Evolutionary conservation across 2,888 invertebrate species (phyloP).

Genomic region (Exocentrus adspersus): DNA sequence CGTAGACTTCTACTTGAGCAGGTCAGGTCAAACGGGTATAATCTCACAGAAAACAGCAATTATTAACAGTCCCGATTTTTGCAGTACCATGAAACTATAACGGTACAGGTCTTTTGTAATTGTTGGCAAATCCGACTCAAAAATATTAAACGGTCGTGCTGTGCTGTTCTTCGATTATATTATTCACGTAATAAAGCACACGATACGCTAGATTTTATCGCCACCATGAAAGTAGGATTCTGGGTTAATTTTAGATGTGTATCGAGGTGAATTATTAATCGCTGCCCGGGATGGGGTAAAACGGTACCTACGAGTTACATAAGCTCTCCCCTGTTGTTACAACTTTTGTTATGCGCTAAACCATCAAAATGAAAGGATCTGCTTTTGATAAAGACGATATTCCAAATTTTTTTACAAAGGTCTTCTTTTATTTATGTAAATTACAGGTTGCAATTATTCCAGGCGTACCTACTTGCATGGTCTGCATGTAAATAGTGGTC

Average conservation of each 20-base stretch:
- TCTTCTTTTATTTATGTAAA: too few relatives aligned
- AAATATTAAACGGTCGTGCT: constrained; percentile 14
- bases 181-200: constrained; percentile 4
- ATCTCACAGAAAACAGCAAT: constrained; percentile 8
- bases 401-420: too few relatives aligned
- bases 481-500: too few relatives aligned
- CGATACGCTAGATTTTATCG: constrained; percentile 9
- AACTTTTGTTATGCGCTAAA: not conserved
- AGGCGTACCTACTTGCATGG: too few relatives aligned
- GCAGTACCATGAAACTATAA: constrained; percentile 3
- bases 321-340: not conserved
- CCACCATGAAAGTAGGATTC: constrained; percentile 11
- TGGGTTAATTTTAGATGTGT: constrained; percentile 17
- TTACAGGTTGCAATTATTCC: too few relatives aligned
- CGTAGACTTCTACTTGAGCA: not conserved
- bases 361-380: too few relatives aligned
- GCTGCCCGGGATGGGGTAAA: not conserved
- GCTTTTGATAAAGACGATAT: too few relatives aligned
- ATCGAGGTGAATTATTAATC: not conserved
- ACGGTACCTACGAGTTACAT: constrained; percentile 1
- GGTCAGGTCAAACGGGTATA: not conserved
- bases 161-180: constrained; percentile 9
- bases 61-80: constrained; percentile 6
- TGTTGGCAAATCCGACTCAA: constrained; percentile 4
- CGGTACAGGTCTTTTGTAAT: constrained; percentile 14